Evolutionary conservation across 2,113 vertebrate genomes (phyloP).

Genomic region (Melanotaenia duboulayi): DNA sequence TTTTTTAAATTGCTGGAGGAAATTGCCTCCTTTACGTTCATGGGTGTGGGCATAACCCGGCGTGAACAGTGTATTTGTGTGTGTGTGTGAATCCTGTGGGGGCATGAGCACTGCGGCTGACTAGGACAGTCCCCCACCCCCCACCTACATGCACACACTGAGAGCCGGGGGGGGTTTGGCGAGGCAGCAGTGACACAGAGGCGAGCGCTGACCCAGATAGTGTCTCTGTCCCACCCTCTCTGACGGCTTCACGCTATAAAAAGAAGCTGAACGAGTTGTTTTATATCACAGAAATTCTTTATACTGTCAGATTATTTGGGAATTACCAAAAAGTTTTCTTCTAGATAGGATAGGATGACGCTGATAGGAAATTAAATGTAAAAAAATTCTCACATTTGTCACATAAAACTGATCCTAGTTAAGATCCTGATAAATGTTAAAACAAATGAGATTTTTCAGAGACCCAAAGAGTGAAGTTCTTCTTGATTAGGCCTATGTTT

Average conservation of each 20-base stretch:
- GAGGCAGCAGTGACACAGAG: slow-evolving; percentile 68
- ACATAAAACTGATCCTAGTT: neutral
- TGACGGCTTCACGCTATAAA: slow-evolving; percentile 54
- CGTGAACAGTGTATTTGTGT: neutral
- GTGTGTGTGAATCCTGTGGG: slow-evolving; percentile 20
- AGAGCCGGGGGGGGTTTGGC: slow-evolving; percentile 48
- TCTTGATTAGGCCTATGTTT: too few relatives aligned
- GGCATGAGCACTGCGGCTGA: slow-evolving; percentile 42
- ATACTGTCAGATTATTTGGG: neutral
- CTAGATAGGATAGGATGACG: too few relatives aligned
- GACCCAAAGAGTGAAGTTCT: too few relatives aligned
- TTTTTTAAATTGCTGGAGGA: slow-evolving; percentile 9
- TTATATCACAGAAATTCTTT: neutral
- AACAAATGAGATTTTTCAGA: neutral
- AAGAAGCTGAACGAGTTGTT: slow-evolving; percentile 2
- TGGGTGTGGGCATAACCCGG: slow-evolving; percentile 33
- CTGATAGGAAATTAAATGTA: neutral
- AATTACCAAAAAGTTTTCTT: too few relatives aligned
- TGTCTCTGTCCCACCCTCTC: slow-evolving; percentile 66
- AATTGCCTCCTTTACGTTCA: slow-evolving; percentile 9
- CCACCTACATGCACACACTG: slow-evolving; percentile 40
- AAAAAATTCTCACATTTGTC: neutral
- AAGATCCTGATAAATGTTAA: neutral
- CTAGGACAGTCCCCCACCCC: slow-evolving; percentile 58
- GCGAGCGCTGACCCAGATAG: slow-evolving; percentile 82